Evolutionary conservation across 2,888 invertebrate genomes (phyloP).

Genomic region (Linyphia triangularis): DNA sequence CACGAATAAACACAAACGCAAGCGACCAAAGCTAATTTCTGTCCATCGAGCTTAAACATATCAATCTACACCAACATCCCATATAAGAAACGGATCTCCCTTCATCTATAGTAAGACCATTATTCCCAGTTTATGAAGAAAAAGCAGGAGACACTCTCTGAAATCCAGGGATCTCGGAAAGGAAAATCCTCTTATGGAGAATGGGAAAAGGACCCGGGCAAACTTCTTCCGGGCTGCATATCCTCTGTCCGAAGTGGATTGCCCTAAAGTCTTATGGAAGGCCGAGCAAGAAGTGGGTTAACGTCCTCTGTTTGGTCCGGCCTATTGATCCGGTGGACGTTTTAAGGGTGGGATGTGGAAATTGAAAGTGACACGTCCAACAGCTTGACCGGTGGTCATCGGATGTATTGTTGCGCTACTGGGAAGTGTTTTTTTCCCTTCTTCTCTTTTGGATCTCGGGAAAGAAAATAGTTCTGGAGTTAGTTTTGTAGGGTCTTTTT

Average conservation of each 20-base stretch:
- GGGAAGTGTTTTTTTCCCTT: too few relatives aligned
- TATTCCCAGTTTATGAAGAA: conserved; percentile 55
- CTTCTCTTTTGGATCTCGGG: too few relatives aligned
- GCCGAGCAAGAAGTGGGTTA: conserved; percentile 6
- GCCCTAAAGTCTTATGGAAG: conserved; percentile 37
- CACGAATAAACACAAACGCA: too few relatives aligned
- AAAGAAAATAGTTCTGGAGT: too few relatives aligned
- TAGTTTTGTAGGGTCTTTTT: too few relatives aligned
- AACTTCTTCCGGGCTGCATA: conserved; percentile 39
- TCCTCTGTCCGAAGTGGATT: conserved; percentile 47
- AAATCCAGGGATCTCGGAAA: conserved; percentile 56
- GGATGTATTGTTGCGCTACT: too few relatives aligned
- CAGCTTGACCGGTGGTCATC: conserved; percentile 3
- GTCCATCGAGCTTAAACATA: too few relatives aligned
- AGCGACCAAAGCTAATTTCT: too few relatives aligned
- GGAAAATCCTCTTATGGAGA: conserved; percentile 62
- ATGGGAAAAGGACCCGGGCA: conserved; percentile 2
- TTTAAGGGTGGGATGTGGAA: not conserved
- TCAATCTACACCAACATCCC: too few relatives aligned
- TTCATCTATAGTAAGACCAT: conserved; percentile 54
- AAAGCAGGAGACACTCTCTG: conserved; percentile 4
- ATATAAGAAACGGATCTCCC: too few relatives aligned
- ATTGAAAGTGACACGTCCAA: not conserved
- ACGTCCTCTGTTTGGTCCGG: conserved; percentile 21
- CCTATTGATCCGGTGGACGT: not conserved